A percentile compares a stretch with the other conserved stretches of the same genome.
These are phyloP conservation scores for Heliconius charithonia DNA, from an alignment of 2,888 invertebrate genomes.

Conservation along the genomic window DNA sequence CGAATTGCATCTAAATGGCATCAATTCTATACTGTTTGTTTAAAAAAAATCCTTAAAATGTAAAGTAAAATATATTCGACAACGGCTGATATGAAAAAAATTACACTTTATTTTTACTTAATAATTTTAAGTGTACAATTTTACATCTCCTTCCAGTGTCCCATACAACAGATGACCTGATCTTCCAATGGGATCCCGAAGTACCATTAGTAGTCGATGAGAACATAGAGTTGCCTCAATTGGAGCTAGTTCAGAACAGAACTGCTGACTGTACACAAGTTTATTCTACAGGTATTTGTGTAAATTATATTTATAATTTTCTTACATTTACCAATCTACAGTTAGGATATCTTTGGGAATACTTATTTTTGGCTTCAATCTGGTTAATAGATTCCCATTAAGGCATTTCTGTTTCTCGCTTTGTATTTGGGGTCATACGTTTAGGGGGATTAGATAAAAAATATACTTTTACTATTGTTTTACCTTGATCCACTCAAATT, in stretches of 20 bases:
- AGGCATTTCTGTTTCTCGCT: too few species aligned
- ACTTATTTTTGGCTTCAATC: too few species aligned
- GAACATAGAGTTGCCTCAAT: constrained; percentile 94
- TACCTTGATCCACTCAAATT: not conserved
- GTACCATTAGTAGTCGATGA: constrained; percentile 95
- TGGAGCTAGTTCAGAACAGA: constrained; percentile 92
- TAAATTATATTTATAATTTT: too few species aligned
- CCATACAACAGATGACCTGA: constrained; percentile 96
- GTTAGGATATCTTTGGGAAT: too few species aligned
- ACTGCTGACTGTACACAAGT: constrained; percentile 96
- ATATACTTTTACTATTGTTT: not conserved
- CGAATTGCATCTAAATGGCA: too few species aligned
- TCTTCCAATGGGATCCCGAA: constrained; percentile 96
- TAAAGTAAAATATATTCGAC: too few species aligned
- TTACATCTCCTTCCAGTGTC: constrained; percentile 86
- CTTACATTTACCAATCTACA: too few species aligned
- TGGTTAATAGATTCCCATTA: too few species aligned
- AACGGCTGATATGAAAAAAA: not conserved
- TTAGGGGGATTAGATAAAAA: too few species aligned
- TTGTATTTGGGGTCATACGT: too few species aligned
- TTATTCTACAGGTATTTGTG: constrained; percentile 90
- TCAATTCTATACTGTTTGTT: too few species aligned
- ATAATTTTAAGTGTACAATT: not conserved
- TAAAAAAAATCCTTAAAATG: too few species aligned
- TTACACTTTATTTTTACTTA: not conserved